phyloP scores from a whole-genome alignment of 2,888 invertebrate genomes.

The Aphodius sticticus region DNA sequence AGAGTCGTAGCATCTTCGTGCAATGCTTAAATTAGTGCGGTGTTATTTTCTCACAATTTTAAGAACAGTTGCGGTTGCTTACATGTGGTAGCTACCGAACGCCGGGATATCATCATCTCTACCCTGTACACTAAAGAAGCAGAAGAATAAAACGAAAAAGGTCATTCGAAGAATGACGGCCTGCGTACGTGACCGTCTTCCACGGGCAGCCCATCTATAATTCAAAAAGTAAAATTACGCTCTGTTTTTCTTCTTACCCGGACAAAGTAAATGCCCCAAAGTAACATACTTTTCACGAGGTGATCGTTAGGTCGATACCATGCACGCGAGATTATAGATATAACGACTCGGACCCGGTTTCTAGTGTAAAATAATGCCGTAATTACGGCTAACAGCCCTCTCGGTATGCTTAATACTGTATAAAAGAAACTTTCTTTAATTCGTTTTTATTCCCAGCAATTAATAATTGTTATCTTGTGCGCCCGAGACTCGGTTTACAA shows the following conservation, averaged over 20 bases:
- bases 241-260: not conserved
- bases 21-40: not conserved
- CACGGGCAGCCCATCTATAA: not conserved
- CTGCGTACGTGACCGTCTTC: not conserved
- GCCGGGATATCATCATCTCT: not conserved
- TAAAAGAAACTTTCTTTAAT: not conserved
- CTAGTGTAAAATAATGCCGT: slow-evolving; percentile 4
- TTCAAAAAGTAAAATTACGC: not conserved
- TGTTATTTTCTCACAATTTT: slow-evolving; percentile 35
- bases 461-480: not conserved
- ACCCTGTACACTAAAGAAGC: not conserved
- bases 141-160: not conserved
- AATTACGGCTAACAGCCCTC: not conserved
- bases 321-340: not conserved
- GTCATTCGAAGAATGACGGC: not conserved
- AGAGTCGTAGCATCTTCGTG: not conserved
- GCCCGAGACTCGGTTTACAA: not conserved
- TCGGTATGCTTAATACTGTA: not conserved
- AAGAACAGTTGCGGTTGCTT: slow-evolving; percentile 36
- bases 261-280: not conserved
- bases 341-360: not conserved
- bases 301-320: not conserved
- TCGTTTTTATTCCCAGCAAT: not conserved
- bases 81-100: slow-evolving; percentile 32
- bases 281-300: slow-evolving; percentile 4